Percentiles rank a stretch among this genome's conserved stretches.
These are phyloP conservation scores for Archips xylosteana DNA, from an alignment of 2,888 invertebrate species.

Conservation along the genomic window DNA sequence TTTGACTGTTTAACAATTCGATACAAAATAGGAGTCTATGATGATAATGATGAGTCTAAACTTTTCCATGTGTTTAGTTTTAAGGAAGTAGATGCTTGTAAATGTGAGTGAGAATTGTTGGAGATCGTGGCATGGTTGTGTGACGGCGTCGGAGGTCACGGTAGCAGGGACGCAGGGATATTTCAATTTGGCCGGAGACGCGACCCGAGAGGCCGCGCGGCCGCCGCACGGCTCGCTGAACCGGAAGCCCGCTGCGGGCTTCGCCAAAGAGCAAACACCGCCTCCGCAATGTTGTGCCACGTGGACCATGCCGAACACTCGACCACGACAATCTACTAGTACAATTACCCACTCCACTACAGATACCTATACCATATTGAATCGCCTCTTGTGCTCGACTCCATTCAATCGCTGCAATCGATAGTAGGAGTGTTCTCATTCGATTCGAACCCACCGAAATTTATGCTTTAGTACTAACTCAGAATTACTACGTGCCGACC, in stretches of 20 bases:
- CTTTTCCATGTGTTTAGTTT: constrained; percentile 13
- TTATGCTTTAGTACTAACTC: constrained; percentile 38
- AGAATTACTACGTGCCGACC: constrained; percentile 36
- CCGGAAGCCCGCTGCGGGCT: constrained; percentile 81
- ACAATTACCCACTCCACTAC: constrained; percentile 70
- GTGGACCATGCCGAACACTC: constrained; percentile 80
- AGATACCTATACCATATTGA: constrained; percentile 47
- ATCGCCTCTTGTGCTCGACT: constrained; percentile 47
- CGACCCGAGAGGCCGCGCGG: constrained; percentile 81
- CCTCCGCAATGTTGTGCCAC: constrained; percentile 84
- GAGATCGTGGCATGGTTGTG: constrained; percentile 50
- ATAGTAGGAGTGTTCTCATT: constrained; percentile 44
- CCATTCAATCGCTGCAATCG: constrained; percentile 50
- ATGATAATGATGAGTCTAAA: neutral
- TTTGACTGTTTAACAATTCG: neutral
- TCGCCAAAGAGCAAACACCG: constrained; percentile 84
- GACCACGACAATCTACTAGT: constrained; percentile 78
- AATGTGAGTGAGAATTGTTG: constrained; percentile 49
- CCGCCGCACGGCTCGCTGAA: constrained; percentile 81
- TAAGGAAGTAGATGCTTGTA: constrained; percentile 53
- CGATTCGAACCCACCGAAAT: constrained; percentile 46
- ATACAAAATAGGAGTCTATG: neutral
- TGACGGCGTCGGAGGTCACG: constrained; percentile 63
- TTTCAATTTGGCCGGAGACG: constrained; percentile 84
- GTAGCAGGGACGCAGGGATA: constrained; percentile 74